Evolutionary conservation across 2,888 invertebrate genomes (phyloP).

Genomic region (Calameuta filiformis): DNA sequence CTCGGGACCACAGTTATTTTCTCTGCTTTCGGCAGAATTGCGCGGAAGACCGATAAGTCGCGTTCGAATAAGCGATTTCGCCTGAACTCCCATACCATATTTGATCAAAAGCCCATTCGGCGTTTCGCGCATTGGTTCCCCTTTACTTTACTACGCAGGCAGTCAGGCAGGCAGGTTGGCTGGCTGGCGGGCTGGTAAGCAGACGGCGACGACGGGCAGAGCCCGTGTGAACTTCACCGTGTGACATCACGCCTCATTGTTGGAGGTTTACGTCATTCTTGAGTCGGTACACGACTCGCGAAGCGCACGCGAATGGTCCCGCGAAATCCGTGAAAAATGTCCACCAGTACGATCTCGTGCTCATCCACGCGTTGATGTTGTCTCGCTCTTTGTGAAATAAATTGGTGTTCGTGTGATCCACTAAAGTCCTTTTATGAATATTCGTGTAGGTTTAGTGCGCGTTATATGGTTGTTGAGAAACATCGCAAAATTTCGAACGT

Average conservation of each 20-base stretch:
- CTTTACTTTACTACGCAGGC: conserved; percentile 25
- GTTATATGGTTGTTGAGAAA: neutral
- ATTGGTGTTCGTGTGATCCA: neutral
- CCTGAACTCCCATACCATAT: conserved; percentile 46
- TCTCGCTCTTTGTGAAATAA: neutral
- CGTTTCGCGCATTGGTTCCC: conserved; percentile 35
- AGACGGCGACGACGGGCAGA: conserved; percentile 9
- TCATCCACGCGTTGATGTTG: neutral
- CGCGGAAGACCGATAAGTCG: neutral
- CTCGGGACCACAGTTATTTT: neutral
- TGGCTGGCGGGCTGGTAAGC: conserved; percentile 11
- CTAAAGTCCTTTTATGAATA: neutral
- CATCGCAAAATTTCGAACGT: conserved; percentile 1
- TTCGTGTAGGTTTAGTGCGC: neutral
- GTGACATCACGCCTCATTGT: conserved; percentile 67
- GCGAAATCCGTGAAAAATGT: conserved; percentile 44
- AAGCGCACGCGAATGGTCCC: conserved; percentile 30
- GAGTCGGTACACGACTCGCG: conserved; percentile 37
- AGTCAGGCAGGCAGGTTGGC: conserved; percentile 1
- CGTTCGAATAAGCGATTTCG: conserved; percentile 21
- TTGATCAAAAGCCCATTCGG: conserved; percentile 45
- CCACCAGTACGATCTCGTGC: conserved; percentile 3
- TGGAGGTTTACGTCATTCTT: conserved; percentile 66
- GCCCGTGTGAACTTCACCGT: conserved; percentile 43
- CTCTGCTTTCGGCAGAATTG: neutral